Base-by-base conservation (phyloP, 1,140 invertebrate genomes). In the Zaprionus tsacasi region DNA sequence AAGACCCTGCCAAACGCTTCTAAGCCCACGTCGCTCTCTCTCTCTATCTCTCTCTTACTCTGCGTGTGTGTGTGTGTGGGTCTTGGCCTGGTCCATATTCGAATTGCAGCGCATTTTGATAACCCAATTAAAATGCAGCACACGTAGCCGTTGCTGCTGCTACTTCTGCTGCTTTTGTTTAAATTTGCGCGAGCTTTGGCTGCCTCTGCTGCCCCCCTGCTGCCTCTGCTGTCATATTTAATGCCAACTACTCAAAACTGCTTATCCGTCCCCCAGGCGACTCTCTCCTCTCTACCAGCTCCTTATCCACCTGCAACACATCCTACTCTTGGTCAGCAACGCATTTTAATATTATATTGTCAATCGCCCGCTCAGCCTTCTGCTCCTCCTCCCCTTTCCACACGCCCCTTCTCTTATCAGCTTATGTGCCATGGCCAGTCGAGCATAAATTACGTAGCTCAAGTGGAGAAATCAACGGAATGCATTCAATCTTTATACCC, bases 311-410 rank as follows among this genome's bases (percentile, higher is more conserved):
- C 17, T 21, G 45, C 17, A 50, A 6, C 17, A 45, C 40, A 45
- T 50, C 15, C 45, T 25, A 12, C 45, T 73, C 38, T 59, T 73
- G 83, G 45, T 48, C 80, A 67, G 66, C 70, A 71, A 68, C 70
- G 77, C 83, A 88, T 87, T 87, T 79, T 70, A 87, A 87, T 86
- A 82, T 85, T 78, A 86, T 78, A 70, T 86, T 87, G 83, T 87
- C 82, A 87, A 87, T 87, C 83, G 82, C 70, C 48, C 61, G 54
- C 70, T 58, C 36, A 30, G 4, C 48, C 63, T 36, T 35, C 52
- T 36, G 65, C 30, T n/a, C 17, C 10, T 11, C 21, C 21, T 21
- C 21, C 2, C 21, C 21, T 21, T n/a, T n/a, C n/a, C n/a, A n/a
- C n/a, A n/a, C n/a, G n/a, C 21, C 1, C 21, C 21, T 21, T 21